phyloP scores from a whole-genome alignment of 2,113 vertebrate species.

The Hipposideros armiger region DNA sequence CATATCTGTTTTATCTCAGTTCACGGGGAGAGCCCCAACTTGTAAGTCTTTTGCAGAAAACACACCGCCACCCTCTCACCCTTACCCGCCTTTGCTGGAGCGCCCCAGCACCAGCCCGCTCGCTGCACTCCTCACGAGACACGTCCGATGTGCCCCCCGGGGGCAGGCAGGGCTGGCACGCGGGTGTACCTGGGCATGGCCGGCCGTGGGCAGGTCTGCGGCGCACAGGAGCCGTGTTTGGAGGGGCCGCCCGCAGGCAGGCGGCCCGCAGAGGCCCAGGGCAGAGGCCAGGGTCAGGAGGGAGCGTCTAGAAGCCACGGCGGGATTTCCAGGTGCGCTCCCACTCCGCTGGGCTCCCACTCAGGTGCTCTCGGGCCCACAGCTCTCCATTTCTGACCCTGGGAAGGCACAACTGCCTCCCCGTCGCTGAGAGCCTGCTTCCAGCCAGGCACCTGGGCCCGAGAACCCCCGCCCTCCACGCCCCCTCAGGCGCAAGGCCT shows the following conservation, averaged over 20 bases:
- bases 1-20: not conserved
- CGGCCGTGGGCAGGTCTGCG: not conserved
- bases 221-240: not conserved
- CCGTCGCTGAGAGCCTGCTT: rapidly evolving
- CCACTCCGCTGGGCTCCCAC: no score
- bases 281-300: not conserved
- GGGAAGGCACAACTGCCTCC: no score
- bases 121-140: not conserved
- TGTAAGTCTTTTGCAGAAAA: not conserved
- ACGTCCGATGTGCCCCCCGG: rapidly evolving
- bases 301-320: no score
- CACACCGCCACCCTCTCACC: not conserved
- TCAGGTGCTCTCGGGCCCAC: not conserved
- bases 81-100: not conserved
- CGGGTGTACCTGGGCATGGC: not conserved
- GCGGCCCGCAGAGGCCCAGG: no score
- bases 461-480: no score
- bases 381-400: rapidly evolving
- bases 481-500: no score
- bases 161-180: not conserved
- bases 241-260: no score
- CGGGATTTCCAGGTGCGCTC: no score
- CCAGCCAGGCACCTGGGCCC: no score
- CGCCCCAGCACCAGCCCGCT: not conserved
- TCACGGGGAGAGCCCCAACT: not conserved